Conservation (phyloP, 2,797 vertebrate genomes). For the Chaetodon trifasciatus region DNA sequence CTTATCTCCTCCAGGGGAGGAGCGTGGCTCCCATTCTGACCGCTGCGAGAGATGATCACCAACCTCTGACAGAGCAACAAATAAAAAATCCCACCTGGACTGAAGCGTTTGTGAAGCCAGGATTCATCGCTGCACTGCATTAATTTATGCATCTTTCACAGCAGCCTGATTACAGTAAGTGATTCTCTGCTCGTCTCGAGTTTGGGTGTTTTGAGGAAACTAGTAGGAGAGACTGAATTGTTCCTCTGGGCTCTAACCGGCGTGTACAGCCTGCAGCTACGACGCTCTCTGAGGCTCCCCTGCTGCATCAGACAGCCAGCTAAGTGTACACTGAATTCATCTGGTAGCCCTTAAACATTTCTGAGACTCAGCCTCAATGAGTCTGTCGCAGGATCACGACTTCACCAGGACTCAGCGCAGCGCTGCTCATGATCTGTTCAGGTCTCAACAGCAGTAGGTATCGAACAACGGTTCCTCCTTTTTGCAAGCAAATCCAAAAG, state of each 20-base stretch:
- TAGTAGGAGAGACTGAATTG: neutral
- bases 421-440: slow-evolving; percentile 22
- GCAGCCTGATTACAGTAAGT: neutral
- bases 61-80: neutral
- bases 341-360: slow-evolving; percentile 23
- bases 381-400: slow-evolving; percentile 30
- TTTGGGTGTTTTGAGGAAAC: neutral
- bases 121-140: neutral
- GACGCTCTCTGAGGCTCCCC: neutral
- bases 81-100: neutral
- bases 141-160: neutral
- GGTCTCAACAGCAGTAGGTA: slow-evolving; percentile 27
- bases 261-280: slow-evolving; percentile 24
- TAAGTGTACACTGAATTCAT: slow-evolving; percentile 36
- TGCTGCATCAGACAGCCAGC: neutral
- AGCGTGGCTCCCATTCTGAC: slow-evolving; percentile 1
- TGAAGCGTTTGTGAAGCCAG: neutral
- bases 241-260: slow-evolving; percentile 7
- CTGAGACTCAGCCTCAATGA: slow-evolving; percentile 28
- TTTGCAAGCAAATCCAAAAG: slow-evolving; percentile 8
- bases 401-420: slow-evolving; percentile 23
- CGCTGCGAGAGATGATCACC: neutral
- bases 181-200: neutral
- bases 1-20: slow-evolving; percentile 29
- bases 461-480: neutral